Percentiles rank a stretch among this genome's conserved stretches.
Conservation (phyloP, 1,140 invertebrate species). For the Lasioglossum albipes region DNA sequence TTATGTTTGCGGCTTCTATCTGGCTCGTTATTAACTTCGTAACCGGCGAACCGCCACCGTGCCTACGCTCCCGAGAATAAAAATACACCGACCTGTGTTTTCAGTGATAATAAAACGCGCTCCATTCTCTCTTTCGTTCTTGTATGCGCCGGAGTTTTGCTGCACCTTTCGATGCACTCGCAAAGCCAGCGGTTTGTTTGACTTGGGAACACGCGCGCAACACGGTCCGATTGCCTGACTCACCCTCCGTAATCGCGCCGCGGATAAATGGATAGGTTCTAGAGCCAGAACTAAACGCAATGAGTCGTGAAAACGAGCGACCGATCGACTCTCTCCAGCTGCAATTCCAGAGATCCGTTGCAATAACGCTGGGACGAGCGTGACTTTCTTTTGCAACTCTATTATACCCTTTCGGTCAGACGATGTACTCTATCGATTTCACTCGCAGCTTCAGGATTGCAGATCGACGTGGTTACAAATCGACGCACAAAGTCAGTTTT, state of each 20-base stretch:
- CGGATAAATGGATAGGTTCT: neutral
- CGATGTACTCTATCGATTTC: no score
- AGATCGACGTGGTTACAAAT: no score
- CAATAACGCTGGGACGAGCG: neutral
- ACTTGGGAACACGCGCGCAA: neutral
- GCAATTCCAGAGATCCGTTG: neutral
- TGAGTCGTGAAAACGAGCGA: neutral
- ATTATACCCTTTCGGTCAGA: no score
- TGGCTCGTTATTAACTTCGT: neutral
- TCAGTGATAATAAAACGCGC: no score
- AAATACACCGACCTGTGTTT: no score
- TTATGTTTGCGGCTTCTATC: conserved; percentile 59
- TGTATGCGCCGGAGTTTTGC: no score
- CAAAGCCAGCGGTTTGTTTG: neutral
- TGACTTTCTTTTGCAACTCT: neutral
- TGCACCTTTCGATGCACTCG: no score
- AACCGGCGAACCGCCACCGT: neutral
- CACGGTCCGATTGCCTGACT: conserved; percentile 3
- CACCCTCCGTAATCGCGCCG: neutral
- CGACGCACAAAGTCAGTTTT: no score
- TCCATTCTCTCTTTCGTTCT: no score
- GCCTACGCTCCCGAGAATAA: no score
- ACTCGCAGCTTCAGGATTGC: no score
- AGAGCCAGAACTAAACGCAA: conserved; percentile 4
- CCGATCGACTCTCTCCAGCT: neutral